Base-by-base conservation (phyloP, 2,113 vertebrate species). In the Uria aalge region DNA sequence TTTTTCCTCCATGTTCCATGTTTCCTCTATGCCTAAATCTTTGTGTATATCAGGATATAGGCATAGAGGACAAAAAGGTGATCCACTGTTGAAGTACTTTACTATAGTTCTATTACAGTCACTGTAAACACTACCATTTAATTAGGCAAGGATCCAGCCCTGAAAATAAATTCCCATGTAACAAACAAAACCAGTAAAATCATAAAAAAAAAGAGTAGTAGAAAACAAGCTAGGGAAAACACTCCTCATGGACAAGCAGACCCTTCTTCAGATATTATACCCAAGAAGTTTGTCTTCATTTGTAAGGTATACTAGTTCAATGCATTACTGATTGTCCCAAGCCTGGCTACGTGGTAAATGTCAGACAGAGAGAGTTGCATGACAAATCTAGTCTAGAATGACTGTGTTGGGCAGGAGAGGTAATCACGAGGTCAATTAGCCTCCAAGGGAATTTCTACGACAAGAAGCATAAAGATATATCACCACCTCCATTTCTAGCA, bases 311-410 rank as follows among this genome's bases (percentile, higher is more conserved):
- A 50, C 19, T 15, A 86, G 29, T 90, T 92, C 82, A 93, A 56
- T 24, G 75, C 38, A 43, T 64, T 81, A 18, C 88, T 78, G 60
- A 91, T 89, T 4, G 10, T 77, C 86, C 83, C 76, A 91, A 53
- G 85, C 86, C 76, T 86, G 6, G 55, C 56, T 86, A 48, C 8
- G 59, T 57, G 64, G 0, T 86, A 96, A 92, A 92, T 84, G 85
- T 85, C 92, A 96, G 73, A 52, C 73, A 53, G 0, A 45, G 47
- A 81, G 41, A 84, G 83, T 8, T 74, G 52, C 40, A 57, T 72
- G 93, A 96, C 95, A 96, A 94, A 96, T 88, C 83, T 36, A 60
- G 40, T 32, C 64, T 69, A 56, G 34, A 94, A 80, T 22, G 24
- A 93, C 85, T 84, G 55, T 56, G 59, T 40, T 86, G 79, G 82